Base-by-base conservation (phyloP, 2,888 invertebrate species). In the Alsophila aescularia region DNA sequence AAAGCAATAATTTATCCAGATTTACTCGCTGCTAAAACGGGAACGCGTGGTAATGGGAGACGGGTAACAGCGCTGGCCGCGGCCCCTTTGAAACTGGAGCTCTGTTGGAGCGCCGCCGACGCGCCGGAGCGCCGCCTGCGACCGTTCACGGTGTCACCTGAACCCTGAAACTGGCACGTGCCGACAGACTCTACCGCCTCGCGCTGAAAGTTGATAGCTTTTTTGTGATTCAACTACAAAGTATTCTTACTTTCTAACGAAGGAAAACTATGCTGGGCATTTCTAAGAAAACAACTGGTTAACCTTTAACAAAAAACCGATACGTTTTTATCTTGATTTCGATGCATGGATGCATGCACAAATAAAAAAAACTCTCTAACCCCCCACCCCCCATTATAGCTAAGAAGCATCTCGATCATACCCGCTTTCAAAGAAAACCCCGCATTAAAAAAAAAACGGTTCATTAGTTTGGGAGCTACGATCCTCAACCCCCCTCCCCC, bases 41-140 rank as follows among this genome's bases (percentile, higher is more conserved):
- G 35, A 16, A 21, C 15, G 43, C 29, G 34, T 16, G 36, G 54
- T 44, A 49, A 42, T 27, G 35, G 12, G 43, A 54, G 14, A 34
- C 32, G 21, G 21, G 37, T 40, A 49, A 48, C 42, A 32, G 42
- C 31, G 15, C 18, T 21, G 12, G 34, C 32, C 14, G 54, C 54
- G 54, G 48, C 21, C 39, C 54, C 43, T 54, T 54, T 47, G 70
- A 57, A 66, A 72, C 64, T 52, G 24, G 65, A 62, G 50, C 43
- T 35, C 35, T 21, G 24, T 21, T 21, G 53, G 67, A 64, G 67
- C 58, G 13, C 66, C 70, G 68, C 66, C 73, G 75, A 68, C 72
- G 73, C 58, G 24, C 9, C 27, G 42, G 51, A 64, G 66, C 54
- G 34, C 48, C 60, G 64, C 62, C 67, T 65, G 70, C 62, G 64